Evolutionary conservation across 2,113 vertebrate species (phyloP).

Genomic region (Poeciliopsis retropinna): DNA sequence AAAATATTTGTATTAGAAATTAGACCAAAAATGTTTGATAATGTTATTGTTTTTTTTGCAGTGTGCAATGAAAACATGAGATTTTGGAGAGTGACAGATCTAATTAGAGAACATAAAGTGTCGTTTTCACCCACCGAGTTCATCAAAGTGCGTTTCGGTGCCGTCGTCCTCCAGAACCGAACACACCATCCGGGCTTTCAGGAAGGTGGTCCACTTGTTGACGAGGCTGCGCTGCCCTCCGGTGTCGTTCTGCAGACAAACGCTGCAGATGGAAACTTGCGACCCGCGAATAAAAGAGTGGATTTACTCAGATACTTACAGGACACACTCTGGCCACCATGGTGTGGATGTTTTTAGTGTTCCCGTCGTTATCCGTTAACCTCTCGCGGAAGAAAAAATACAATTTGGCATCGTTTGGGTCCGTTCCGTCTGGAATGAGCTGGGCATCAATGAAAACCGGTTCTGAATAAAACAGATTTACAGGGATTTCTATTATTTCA

Average conservation of each 20-base stretch:
- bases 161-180: slow-evolving; percentile 96
- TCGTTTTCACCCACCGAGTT: slow-evolving; percentile 84
- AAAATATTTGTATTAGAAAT: too few species aligned
- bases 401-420: slow-evolving; percentile 93
- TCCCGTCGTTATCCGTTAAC: slow-evolving; percentile 90
- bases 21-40: too few species aligned
- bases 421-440: slow-evolving; percentile 93
- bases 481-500: neutral
- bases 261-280: neutral
- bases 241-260: slow-evolving; percentile 85
- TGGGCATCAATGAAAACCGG: slow-evolving; percentile 95
- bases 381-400: slow-evolving; percentile 97
- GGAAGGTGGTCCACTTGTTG: slow-evolving; percentile 98
- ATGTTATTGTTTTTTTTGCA: too few species aligned
- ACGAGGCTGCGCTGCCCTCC: slow-evolving; percentile 98
- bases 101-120: neutral
- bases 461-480: slow-evolving; percentile 74
- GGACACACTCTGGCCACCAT: slow-evolving; percentile 98
- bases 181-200: slow-evolving; percentile 95
- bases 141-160: slow-evolving; percentile 95
- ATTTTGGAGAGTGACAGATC: neutral
- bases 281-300: neutral
- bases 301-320: slow-evolving; percentile 77
- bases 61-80: neutral
- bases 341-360: slow-evolving; percentile 93